phyloP scores from a whole-genome alignment of 2,888 invertebrate genomes.

The Pimpla rufipes region DNA sequence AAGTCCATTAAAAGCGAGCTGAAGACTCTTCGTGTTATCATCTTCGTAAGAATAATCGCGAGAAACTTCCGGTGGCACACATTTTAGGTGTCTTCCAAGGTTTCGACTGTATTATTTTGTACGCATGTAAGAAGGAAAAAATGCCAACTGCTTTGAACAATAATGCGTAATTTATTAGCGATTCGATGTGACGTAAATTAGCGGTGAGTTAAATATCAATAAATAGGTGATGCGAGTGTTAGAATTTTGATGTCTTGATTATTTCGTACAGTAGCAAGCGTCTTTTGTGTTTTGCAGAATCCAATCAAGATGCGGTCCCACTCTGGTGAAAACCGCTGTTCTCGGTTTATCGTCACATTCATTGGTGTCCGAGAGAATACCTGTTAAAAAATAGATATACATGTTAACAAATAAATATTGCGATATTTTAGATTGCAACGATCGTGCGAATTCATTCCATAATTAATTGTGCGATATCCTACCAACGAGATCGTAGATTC shows the following conservation, averaged over 20 bases:
- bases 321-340: constrained; percentile 86
- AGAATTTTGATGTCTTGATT: constrained; percentile 36
- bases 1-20: constrained; percentile 23
- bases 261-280: constrained; percentile 87
- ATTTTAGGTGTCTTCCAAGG: constrained; percentile 39
- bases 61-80: constrained; percentile 49
- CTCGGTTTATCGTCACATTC: constrained; percentile 84
- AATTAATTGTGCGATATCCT: constrained; percentile 10
- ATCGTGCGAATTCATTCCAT: neutral
- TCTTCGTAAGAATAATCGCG: neutral
- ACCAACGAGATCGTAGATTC: constrained; percentile 87
- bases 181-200: neutral
- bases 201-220: constrained; percentile 9
- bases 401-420: neutral
- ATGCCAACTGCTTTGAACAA: neutral
- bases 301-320: constrained; percentile 87
- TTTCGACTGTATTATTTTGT: neutral
- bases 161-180: constrained; percentile 1
- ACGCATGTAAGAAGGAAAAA: neutral
- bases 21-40: constrained; percentile 51
- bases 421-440: neutral
- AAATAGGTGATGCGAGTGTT: constrained; percentile 53
- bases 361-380: constrained; percentile 86
- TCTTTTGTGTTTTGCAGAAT: constrained; percentile 87
- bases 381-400: constrained; percentile 74